Evolutionary conservation across 2,888 invertebrate species (phyloP).

Genomic region (Tinea pellionella): DNA sequence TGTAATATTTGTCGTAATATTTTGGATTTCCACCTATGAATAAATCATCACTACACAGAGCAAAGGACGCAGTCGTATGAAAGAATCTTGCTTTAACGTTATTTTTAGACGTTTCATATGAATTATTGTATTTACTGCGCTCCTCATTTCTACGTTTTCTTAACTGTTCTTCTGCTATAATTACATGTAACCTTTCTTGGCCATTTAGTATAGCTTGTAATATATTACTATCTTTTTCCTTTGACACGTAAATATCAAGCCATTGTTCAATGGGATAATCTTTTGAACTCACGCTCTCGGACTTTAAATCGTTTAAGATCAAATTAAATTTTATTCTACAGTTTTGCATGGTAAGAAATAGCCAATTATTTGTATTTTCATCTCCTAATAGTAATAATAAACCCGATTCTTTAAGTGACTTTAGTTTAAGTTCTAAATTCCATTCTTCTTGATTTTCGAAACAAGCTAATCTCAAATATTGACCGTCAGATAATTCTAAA

Average conservation of each 20-base stretch:
- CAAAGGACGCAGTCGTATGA: not conserved
- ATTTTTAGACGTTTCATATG: not conserved
- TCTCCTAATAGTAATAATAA: conserved; percentile 42
- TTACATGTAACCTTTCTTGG: conserved; percentile 44
- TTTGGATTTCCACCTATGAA: conserved; percentile 45
- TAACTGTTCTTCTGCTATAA: conserved; percentile 25
- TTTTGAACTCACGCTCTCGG: conserved; percentile 42
- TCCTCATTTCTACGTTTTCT: not conserved
- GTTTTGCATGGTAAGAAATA: conserved; percentile 44
- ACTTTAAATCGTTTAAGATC: conserved; percentile 29
- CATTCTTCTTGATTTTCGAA: conserved; percentile 42
- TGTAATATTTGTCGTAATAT: conserved; percentile 28
- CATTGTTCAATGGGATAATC: conserved; percentile 45
- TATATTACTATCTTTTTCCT: conserved; percentile 37
- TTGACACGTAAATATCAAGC: conserved; percentile 44
- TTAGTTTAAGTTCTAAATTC: conserved; percentile 46
- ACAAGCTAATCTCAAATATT: conserved; percentile 50
- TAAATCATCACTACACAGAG: conserved; percentile 45
- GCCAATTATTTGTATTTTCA: conserved; percentile 30
- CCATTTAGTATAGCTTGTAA: conserved; percentile 50
- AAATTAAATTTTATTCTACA: conserved; percentile 47
- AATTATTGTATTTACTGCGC: not conserved
- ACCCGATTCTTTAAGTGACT: conserved; percentile 41
- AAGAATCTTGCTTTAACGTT: not conserved
- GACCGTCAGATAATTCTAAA: conserved; percentile 35